Percentiles rank a stretch among this genome's conserved stretches.
These are phyloP conservation scores for Entomyzon cyanotis DNA, from an alignment of 2,113 vertebrate species.

Conservation along the genomic window DNA sequence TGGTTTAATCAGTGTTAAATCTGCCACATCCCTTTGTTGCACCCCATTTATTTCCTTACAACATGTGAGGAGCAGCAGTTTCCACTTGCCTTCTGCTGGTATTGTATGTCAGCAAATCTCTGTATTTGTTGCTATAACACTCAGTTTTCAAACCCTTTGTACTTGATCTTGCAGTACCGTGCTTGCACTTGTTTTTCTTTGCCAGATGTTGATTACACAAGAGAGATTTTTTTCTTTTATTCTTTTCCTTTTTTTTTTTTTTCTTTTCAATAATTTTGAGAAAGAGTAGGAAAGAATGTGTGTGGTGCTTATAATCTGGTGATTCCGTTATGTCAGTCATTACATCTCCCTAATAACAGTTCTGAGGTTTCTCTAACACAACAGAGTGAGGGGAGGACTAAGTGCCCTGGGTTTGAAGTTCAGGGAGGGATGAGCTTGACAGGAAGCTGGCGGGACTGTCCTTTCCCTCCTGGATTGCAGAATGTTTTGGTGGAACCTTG, in stretches of 20 bases:
- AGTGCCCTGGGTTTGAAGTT: background rate
- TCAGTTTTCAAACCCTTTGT: background rate
- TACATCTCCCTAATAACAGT: background rate
- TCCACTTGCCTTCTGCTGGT: background rate
- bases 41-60: background rate
- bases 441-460: background rate
- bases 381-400: background rate
- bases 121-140: background rate
- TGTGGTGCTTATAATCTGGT: background rate
- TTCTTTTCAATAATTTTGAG: background rate
- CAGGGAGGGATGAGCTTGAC: background rate
- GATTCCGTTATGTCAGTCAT: background rate
- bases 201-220: background rate
- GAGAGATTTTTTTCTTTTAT: background rate
- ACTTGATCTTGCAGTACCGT: background rate
- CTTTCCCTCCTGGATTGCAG: background rate
- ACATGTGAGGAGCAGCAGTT: background rate
- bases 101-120: background rate
- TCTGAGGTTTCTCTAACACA: background rate
- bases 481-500: background rate
- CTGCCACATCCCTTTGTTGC: background rate
- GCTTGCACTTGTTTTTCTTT: background rate
- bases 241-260: too few species aligned
- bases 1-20: background rate
- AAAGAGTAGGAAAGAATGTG: background rate